Evolutionary conservation across 2,113 vertebrate genomes (phyloP).

Genomic region (Muntiacus reevesi): DNA sequence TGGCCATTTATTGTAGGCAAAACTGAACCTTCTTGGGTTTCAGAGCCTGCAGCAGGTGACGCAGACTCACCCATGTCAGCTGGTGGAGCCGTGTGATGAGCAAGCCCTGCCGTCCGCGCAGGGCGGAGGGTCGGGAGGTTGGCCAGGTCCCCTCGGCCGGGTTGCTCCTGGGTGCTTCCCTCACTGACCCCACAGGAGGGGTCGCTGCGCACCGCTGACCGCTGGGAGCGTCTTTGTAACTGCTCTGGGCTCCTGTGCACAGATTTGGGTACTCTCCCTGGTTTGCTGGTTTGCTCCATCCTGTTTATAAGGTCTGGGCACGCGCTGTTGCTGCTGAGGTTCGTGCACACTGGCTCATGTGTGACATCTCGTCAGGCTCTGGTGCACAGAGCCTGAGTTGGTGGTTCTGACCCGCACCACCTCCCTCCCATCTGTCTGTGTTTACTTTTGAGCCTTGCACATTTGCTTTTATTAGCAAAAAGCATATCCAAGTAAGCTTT

Average conservation of each 20-base stretch:
- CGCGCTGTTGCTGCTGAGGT: accelerated
- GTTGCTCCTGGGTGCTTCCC: neutral
- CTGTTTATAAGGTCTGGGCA: accelerated
- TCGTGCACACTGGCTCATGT: accelerated
- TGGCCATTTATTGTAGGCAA: accelerated
- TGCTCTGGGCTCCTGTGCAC: neutral
- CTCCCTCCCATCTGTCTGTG: accelerated
- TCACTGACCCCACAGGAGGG: neutral
- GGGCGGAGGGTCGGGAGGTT: neutral
- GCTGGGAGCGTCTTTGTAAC: accelerated
- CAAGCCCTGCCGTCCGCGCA: accelerated
- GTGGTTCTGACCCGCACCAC: neutral
- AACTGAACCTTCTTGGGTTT: accelerated
- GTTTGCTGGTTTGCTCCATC: too few species aligned
- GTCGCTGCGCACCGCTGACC: accelerated
- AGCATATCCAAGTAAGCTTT: accelerated
- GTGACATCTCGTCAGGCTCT: accelerated
- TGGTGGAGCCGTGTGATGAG: accelerated
- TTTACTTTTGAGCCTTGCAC: accelerated
- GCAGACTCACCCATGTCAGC: accelerated
- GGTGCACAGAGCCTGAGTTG: accelerated
- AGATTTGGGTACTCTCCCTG: accelerated
- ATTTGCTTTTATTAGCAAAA: neutral
- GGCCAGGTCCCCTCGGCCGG: accelerated
- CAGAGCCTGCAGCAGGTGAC: accelerated